These are phyloP conservation scores for Oriolus oriolus DNA, from an alignment of 2,113 vertebrate species.

Conservation along the genomic window DNA sequence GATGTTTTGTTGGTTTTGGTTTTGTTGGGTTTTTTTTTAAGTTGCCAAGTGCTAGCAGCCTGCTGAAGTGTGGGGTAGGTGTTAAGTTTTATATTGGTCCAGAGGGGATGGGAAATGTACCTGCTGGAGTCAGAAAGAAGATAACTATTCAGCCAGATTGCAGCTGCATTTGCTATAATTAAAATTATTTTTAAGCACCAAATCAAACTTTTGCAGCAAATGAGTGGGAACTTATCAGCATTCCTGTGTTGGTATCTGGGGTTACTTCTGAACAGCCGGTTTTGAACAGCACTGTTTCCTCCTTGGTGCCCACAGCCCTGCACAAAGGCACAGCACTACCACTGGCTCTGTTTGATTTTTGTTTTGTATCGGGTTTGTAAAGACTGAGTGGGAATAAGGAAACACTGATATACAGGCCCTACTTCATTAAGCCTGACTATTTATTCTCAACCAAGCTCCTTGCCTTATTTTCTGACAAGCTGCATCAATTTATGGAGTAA, in stretches of 20 bases:
- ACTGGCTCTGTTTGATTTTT: not conserved
- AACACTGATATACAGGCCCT: not conserved
- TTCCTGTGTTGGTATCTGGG: not conserved
- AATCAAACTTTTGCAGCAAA: not conserved
- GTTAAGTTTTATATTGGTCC: not conserved
- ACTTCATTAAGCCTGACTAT: not conserved
- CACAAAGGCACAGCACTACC: not conserved
- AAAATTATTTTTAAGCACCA: not conserved
- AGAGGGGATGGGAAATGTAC: not conserved
- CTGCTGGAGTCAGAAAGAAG: not conserved
- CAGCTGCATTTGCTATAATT: not conserved
- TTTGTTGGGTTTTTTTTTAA: not conserved
- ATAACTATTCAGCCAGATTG: not conserved
- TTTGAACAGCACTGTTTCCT: not conserved
- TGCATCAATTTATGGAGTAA: not conserved
- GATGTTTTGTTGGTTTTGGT: not conserved
- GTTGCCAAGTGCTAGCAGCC: not conserved
- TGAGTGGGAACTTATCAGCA: not conserved
- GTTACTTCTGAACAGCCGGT: not conserved
- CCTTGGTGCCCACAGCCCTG: not conserved
- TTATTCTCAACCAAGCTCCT: not conserved
- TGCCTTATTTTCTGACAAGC: not conserved
- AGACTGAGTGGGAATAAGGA: not conserved
- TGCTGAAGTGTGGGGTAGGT: not conserved
- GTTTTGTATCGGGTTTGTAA: not conserved